Evolutionary conservation across 2,888 invertebrate genomes (phyloP), one percentile per base, ranked within the genome.

Genomic region (Ennomos quercinarius): DNA sequence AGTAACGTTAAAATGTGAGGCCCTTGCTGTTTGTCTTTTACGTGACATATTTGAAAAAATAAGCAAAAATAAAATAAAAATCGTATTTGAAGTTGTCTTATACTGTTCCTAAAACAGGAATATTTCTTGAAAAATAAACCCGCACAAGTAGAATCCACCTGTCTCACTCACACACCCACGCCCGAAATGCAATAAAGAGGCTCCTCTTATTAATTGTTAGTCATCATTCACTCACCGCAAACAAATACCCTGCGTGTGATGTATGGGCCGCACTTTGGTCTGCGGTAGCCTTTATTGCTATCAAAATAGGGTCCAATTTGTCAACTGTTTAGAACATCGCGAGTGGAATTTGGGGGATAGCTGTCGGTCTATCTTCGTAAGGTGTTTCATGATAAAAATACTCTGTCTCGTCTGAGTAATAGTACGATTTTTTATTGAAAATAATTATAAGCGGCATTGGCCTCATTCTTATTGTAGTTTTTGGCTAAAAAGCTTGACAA

Each of bases 231-330:
- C 61, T 57, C 56, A 64, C 86, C 86, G 70, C 86, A 80, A 80
- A 84, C 83, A 83, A 84, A 86, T 85, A 72, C 78, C 70, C 67
- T 49, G 66, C 70, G 61, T 66, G 70, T 83, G 83, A 84, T 83
- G 73, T 78, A 81, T 79, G 46, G 69, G 62, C 56, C 72, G 74
- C 76, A 77, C 74, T 82, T 78, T 78, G 73, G 78, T 68, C 27
- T 71, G 75, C 68, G 66, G 73, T 76, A 73, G 75, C 69, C 80
- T 76, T 78, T 83, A 80, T 73, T 69, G 58, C 59, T 36, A 61
- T 45, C 45, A 55, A n/a, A 27, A 57, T 67, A 67, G 61, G 55
- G 63, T 59, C 63, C 53, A 47, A 54, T 65, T 67, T 67, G 63
- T 53, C 44, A 61, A 43, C 50, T 56, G 55, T 56, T 56, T 61